Percentiles rank a stretch among this genome's conserved stretches.
Evolutionary conservation across 2,797 vertebrate species (phyloP).

Genomic region (Anguilla pacifica): DNA sequence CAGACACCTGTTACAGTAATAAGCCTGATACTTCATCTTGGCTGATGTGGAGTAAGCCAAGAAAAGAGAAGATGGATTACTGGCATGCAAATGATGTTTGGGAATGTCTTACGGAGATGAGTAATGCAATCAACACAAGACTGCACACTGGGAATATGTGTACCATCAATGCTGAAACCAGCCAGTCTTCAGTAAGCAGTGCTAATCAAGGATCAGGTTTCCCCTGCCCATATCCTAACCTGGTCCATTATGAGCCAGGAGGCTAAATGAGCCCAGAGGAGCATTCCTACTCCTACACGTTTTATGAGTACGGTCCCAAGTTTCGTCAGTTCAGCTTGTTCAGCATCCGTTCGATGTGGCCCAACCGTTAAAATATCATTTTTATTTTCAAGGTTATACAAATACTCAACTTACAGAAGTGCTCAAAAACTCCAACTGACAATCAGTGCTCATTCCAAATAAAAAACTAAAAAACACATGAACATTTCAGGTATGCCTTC

Average conservation of each 20-base stretch:
- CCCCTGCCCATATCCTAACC: not conserved
- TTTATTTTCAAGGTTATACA: not conserved
- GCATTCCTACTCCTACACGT: not conserved
- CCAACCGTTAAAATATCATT: not conserved
- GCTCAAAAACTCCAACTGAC: not conserved
- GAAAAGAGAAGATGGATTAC: constrained; percentile 9
- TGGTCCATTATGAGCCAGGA: not conserved
- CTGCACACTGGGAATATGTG: not conserved
- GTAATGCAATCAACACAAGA: not conserved
- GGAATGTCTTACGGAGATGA: not conserved
- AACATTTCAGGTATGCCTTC: not conserved
- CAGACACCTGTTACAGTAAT: not conserved
- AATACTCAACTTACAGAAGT: not conserved
- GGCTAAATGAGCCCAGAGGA: not conserved
- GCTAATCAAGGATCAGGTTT: not conserved
- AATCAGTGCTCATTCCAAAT: not conserved
- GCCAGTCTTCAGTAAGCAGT: not conserved
- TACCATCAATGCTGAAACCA: not conserved
- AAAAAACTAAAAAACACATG: too few relatives aligned
- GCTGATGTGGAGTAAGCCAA: not conserved
- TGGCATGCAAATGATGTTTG: not conserved
- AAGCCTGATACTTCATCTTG: not conserved
- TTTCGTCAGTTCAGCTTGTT: not conserved
- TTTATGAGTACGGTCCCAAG: not conserved
- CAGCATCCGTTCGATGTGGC: not conserved